phyloP scores from a whole-genome alignment of 2,113 vertebrate species.

The Columbina picui region DNA sequence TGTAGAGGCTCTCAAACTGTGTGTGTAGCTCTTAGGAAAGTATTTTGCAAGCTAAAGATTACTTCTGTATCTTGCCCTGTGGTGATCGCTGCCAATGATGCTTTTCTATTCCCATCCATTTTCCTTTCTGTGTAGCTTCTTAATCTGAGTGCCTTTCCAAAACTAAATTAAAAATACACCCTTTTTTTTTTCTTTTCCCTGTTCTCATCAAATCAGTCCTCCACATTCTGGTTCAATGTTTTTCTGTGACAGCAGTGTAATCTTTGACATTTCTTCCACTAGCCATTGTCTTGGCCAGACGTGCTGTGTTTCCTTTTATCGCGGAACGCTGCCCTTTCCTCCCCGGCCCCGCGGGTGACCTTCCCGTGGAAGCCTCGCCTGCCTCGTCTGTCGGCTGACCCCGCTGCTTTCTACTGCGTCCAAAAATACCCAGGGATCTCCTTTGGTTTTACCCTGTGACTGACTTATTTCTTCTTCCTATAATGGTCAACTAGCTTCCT shows the following conservation, averaged over 20 bases:
- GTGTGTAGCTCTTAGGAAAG: neutral
- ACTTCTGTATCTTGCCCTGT: neutral
- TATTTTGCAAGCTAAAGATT: neutral
- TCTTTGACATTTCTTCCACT: slow-evolving; percentile 4
- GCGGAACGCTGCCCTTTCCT: neutral
- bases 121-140: neutral
- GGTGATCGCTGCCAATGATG: neutral
- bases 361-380: fast-evolving
- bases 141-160: neutral
- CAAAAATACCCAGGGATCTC: neutral
- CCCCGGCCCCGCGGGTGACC: neutral
- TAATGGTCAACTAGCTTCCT: neutral
- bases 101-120: neutral
- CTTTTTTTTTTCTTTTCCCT: neutral
- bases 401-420: neutral
- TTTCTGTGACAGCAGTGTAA: neutral
- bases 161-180: neutral
- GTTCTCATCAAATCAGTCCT: fast-evolving
- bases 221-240: fast-evolving
- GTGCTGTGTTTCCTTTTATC: neutral
- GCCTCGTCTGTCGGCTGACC: neutral
- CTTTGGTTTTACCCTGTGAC: neutral
- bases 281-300: slow-evolving; percentile 4
- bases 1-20: neutral
- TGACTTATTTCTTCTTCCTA: neutral